These are phyloP conservation scores for Stramonita haemastoma DNA, from an alignment of 2,888 invertebrate species.

Conservation along the genomic window DNA sequence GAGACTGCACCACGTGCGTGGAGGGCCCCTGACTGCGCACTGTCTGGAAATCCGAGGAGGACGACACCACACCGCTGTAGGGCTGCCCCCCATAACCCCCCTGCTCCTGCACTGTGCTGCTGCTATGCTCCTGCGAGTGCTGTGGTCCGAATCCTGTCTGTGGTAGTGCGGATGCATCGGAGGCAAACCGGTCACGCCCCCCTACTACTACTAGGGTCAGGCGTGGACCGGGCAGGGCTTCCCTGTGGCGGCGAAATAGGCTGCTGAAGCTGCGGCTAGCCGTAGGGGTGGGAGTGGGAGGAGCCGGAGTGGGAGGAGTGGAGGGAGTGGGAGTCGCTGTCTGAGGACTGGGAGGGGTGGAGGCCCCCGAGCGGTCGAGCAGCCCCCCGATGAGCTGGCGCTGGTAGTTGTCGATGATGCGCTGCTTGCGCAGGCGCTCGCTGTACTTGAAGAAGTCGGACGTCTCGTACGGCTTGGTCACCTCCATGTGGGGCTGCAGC, in stretches of 20 bases:
- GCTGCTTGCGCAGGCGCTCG: slow-evolving; percentile 89
- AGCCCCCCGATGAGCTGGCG: slow-evolving; percentile 61
- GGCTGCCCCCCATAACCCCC: slow-evolving; percentile 7
- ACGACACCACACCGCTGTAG: slow-evolving; percentile 39
- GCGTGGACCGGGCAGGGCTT: slow-evolving; percentile 36
- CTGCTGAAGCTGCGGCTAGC: slow-evolving; percentile 42
- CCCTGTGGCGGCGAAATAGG: slow-evolving; percentile 42
- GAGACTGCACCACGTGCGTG: slow-evolving; percentile 62
- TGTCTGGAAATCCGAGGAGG: slow-evolving; percentile 54
- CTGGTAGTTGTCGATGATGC: slow-evolving; percentile 70
- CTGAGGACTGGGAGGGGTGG: slow-evolving; percentile 66
- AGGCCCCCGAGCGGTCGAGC: slow-evolving; percentile 57
- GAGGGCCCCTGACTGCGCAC: slow-evolving; percentile 57
- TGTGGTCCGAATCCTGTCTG: slow-evolving; percentile 43
- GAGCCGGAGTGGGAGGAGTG: slow-evolving; percentile 57
- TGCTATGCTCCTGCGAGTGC: slow-evolving; percentile 38
- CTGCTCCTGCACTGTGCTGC: slow-evolving; percentile 3
- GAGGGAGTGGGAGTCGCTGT: slow-evolving; percentile 57
- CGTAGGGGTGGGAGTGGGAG: slow-evolving; percentile 49
- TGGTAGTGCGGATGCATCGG: slow-evolving; percentile 32
- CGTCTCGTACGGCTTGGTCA: slow-evolving; percentile 98
- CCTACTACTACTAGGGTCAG: slow-evolving; percentile 6
- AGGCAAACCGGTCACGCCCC: slow-evolving; percentile 23
- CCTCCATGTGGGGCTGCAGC: slow-evolving; percentile 81
- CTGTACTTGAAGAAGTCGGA: slow-evolving; percentile 98